phyloP scores from a whole-genome alignment of 2,888 invertebrate genomes.

The Hypsopygia costalis region DNA sequence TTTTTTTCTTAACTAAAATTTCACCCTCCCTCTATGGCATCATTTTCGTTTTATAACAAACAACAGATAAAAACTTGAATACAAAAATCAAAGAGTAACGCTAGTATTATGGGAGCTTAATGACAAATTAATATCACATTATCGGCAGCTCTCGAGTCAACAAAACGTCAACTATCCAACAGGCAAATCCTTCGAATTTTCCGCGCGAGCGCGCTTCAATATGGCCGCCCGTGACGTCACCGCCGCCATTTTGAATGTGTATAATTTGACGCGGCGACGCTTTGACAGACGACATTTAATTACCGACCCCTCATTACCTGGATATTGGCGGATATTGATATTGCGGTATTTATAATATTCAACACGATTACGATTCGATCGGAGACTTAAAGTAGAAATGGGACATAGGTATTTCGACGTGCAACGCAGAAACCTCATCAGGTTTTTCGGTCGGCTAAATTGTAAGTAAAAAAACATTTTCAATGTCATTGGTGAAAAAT shows the following conservation, averaged over 20 bases:
- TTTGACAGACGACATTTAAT: constrained; percentile 78
- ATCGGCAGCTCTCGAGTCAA: constrained; percentile 15
- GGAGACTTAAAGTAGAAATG: too few relatives aligned
- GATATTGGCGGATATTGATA: constrained; percentile 68
- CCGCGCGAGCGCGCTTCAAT: constrained; percentile 21
- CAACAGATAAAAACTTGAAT: too few relatives aligned
- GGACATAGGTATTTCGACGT: too few relatives aligned
- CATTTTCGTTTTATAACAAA: too few relatives aligned
- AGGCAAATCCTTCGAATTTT: constrained; percentile 44
- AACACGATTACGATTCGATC: constrained; percentile 30
- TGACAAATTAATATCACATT: constrained; percentile 9
- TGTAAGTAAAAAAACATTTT: too few relatives aligned
- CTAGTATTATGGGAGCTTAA: not conserved
- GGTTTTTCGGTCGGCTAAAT: too few relatives aligned
- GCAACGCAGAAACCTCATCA: too few relatives aligned
- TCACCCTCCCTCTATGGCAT: too few relatives aligned
- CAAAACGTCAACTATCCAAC: constrained; percentile 32
- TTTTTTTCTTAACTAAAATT: too few relatives aligned
- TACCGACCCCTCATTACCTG: constrained; percentile 77
- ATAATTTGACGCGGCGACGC: constrained; percentile 70
- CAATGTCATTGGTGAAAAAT: too few relatives aligned
- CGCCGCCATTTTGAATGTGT: constrained; percentile 61
- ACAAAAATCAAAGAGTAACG: too few relatives aligned
- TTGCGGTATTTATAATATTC: constrained; percentile 24
- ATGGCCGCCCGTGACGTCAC: constrained; percentile 39